Evolutionary conservation across 2,113 vertebrate genomes (phyloP).

Genomic region (Epinephelus lanceolatus): DNA sequence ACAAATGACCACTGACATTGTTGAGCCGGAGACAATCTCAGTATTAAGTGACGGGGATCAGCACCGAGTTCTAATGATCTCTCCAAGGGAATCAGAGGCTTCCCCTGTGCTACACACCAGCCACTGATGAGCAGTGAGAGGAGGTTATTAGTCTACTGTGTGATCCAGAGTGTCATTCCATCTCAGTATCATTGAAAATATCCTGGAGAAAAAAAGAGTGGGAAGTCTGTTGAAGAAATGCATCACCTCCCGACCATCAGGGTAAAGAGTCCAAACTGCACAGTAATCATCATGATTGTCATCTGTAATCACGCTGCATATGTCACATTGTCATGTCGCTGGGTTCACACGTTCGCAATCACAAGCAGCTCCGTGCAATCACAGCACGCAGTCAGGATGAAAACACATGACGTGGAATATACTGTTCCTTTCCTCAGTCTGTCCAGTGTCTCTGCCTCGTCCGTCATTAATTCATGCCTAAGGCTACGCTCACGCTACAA

Average conservation of each 20-base stretch:
- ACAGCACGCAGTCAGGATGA: neutral
- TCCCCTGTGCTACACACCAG: neutral
- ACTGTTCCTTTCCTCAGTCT: no score
- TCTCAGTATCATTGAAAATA: neutral
- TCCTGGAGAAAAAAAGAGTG: neutral
- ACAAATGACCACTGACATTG: no score
- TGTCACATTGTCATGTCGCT: conserved; percentile 1
- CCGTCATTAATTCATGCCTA: neutral
- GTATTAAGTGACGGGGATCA: neutral
- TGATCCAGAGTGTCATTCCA: conserved; percentile 6
- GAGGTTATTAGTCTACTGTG: neutral
- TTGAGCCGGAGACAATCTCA: neutral
- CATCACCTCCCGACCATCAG: neutral
- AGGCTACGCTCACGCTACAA: neutral
- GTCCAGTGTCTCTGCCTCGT: neutral
- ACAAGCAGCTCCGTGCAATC: neutral
- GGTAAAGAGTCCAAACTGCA: neutral
- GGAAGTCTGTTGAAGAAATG: neutral
- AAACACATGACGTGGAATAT: neutral
- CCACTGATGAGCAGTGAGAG: no score
- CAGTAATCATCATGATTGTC: neutral
- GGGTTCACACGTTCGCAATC: conserved; percentile 17
- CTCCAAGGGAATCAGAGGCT: neutral
- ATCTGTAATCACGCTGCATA: conserved; percentile 28
- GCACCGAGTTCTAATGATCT: neutral